Evolutionary conservation across 2,888 invertebrate species (phyloP), one percentile per base, ranked within the genome.

Genomic region (Meiosimyza platycephala): DNA sequence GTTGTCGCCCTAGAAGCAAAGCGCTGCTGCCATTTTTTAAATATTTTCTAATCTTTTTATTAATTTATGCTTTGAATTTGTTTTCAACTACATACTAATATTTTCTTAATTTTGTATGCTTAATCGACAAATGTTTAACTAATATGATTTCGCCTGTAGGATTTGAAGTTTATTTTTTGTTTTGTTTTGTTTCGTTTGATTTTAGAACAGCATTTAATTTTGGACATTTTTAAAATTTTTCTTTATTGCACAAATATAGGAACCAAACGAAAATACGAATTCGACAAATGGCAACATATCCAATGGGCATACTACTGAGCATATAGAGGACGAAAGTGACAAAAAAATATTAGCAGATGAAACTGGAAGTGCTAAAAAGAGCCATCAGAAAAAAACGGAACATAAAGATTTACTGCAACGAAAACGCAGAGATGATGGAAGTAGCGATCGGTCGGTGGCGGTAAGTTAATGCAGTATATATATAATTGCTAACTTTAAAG

Each of bases 401-500:
- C 71, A 71, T 71, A 81, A 78, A 52, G 67, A 69, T 40, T 66
- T 57, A n/a, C 70, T 79, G 57, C 81, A 80, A 71, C 75, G 79
- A 66, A 85, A 83, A 74, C 83, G 82, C 70, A 80, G 81, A 69
- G 86, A 86, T 22, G 86, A 86, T 22, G 80, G 78, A 67, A 85
- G 84, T 79, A 79, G 80, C 76, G 87, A 87, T 72, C 84, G 85
- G 75, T 82, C 85, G 78, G 80, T 86, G 73, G 83, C 83, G 85
- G 87, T 87, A 80, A 82, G 78, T 77, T 9, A n/a, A 9, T 5
- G 40, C 9, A 9, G 6, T 40, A 40, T 9, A 40, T 9, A 2
- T 40, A 40, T 40, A 6, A 40, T 40, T 28, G 28, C 9, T 7
- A 2, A 22, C 22, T 22, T 1, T 22, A 22, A 22, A 22, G 22